These are phyloP conservation scores for Lasioglossum malachurum DNA, from an alignment of 2,888 invertebrate species.

Conservation along the genomic window DNA sequence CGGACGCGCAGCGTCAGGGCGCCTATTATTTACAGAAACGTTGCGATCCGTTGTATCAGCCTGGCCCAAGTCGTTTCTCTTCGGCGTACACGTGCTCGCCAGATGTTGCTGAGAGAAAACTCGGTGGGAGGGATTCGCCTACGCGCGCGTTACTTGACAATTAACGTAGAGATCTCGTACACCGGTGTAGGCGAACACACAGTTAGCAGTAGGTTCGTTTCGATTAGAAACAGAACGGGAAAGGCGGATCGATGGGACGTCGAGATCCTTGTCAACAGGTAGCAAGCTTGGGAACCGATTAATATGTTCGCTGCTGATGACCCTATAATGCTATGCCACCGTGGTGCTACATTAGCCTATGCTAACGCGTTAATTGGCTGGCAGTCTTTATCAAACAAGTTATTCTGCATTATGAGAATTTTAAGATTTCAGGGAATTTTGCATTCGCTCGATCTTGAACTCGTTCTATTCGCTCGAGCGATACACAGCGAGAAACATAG, in stretches of 20 bases:
- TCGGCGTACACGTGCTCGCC: constrained; percentile 7
- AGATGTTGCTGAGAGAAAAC: constrained; percentile 6
- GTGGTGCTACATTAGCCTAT: background rate
- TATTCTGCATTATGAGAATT: background rate
- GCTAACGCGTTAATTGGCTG: background rate
- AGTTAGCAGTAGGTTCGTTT: background rate
- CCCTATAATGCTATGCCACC: background rate
- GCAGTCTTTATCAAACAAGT: background rate
- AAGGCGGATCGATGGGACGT: background rate
- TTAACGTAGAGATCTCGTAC: background rate
- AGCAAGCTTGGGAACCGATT: background rate
- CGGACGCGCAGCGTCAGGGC: background rate
- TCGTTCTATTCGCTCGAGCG: background rate
- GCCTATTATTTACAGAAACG: background rate
- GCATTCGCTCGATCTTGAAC: background rate
- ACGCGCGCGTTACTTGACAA: background rate
- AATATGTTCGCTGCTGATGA: background rate
- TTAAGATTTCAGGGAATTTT: background rate
- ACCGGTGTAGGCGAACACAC: background rate
- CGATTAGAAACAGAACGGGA: background rate
- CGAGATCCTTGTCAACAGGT: background rate
- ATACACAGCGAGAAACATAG: too few relatives aligned
- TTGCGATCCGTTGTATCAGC: background rate
- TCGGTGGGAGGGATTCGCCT: background rate
- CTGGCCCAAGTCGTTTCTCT: background rate